Conservation (phyloP, 92 coral and sea anemone genomes). For the Paramuricea clavata region DNA sequence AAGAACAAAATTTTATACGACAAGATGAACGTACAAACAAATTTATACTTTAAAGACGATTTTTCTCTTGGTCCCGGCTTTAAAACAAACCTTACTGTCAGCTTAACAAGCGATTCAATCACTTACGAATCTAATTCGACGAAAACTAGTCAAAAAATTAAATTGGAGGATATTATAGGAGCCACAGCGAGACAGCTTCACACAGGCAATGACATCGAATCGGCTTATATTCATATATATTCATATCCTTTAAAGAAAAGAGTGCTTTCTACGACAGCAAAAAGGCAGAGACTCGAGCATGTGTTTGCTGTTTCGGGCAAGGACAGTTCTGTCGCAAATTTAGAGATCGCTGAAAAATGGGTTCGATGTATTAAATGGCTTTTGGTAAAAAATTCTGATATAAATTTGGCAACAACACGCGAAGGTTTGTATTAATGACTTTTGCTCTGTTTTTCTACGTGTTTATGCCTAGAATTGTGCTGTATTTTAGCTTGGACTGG, state of each 20-base stretch:
- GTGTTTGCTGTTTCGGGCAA: conserved; percentile 73
- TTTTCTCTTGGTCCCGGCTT: conserved; percentile 25
- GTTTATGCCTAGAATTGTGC: background rate
- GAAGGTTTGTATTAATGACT: conserved; percentile 68
- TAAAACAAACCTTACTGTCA: background rate
- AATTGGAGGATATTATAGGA: conserved; percentile 14
- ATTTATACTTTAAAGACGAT: conserved; percentile 9
- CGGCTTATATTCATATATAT: background rate
- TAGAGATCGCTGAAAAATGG: conserved; percentile 78
- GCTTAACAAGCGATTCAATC: conserved; percentile 10
- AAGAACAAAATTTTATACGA: background rate
- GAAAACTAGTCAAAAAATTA: background rate
- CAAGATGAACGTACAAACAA: background rate
- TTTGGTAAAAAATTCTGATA: conserved; percentile 58
- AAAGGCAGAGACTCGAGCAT: conserved; percentile 20
- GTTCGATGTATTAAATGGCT: conserved; percentile 86
- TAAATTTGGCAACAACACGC: conserved; percentile 39
- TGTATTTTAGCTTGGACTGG: background rate
- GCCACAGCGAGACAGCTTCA: background rate
- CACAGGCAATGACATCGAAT: background rate
- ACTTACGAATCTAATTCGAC: background rate
- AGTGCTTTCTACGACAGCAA: background rate
- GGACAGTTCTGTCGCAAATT: conserved; percentile 64
- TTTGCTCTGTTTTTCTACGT: background rate
- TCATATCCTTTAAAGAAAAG: conserved; percentile 21